Percentiles rank a stretch among this genome's conserved stretches.
Evolutionary conservation across 2,113 vertebrate genomes (phyloP).

Genomic region (Cryptotis parvus): DNA sequence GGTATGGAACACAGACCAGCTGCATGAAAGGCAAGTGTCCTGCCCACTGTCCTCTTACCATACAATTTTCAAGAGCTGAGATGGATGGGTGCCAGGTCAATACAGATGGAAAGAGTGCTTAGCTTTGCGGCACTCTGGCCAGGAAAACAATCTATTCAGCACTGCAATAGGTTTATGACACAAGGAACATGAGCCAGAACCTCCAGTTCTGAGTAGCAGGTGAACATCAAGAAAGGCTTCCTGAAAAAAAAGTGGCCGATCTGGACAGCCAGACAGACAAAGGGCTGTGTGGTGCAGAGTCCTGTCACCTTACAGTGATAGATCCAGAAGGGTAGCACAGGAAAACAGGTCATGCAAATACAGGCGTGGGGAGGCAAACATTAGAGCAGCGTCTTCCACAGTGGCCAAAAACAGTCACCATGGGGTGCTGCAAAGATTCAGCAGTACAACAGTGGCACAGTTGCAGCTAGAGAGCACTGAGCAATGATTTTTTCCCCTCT

Average conservation of each 20-base stretch:
- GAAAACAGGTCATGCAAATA: background rate
- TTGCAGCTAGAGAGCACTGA: too few relatives aligned
- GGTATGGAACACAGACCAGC: background rate
- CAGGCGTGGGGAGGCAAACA: background rate
- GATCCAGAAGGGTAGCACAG: background rate
- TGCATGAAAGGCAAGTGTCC: too few relatives aligned
- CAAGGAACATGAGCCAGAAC: background rate
- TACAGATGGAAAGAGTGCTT: background rate
- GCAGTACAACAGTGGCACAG: too few relatives aligned
- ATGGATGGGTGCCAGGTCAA: background rate
- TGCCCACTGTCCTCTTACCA: too few relatives aligned
- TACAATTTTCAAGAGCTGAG: constrained; percentile 23
- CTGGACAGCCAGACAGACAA: background rate
- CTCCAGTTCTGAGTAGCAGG: background rate
- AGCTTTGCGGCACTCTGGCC: background rate
- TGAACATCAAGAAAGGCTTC: background rate
- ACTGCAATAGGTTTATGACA: background rate
- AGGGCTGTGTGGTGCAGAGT: background rate
- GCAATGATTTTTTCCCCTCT: too few relatives aligned
- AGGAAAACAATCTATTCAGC: background rate
- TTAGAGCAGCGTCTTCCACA: too few relatives aligned
- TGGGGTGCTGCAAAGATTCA: too few relatives aligned
- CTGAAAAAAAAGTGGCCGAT: background rate
- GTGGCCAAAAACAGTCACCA: too few relatives aligned
- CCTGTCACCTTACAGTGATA: too few relatives aligned